Evolutionary conservation across 2,888 invertebrate species (phyloP), one percentile per base, ranked within the genome.

Genomic region (Eupithecia insigniata): DNA sequence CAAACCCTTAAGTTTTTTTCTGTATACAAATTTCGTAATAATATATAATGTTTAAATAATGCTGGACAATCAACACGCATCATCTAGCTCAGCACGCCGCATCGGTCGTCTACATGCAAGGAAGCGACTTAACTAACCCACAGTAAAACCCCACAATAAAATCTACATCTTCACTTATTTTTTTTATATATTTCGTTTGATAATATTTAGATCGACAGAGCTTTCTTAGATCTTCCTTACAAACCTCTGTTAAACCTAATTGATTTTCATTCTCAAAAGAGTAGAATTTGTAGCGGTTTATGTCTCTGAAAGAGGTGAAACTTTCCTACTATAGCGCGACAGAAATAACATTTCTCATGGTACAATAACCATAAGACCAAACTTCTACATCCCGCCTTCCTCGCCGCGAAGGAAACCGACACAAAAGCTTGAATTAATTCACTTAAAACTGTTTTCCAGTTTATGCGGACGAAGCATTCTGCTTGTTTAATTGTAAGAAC

Each of bases 401-500:
- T 69, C 74, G 76, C 77, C 66, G 64, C 69, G 69, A 70, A 65
- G 76, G 68, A 74, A 71, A 55, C 69, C 72, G 64, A 66, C 66
- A 68, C 76, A 76, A 76, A 74, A 75, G 78, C 77, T 58, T 71
- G 73, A 81, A 82, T 83, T 81, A 82, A 82, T 81, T 80, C 76
- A 75, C 74, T 78, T 82, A 80, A 75, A 78, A 80, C 76, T 73
- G 77, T 79, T 80, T 76, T 75, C 72, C 77, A 80, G 78, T 79
- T 76, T 80, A 75, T 78, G 75, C 74, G 60, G 76, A 78, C 76
- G 73, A 70, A 80, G 79, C 80, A 77, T 78, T 81, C 81, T 73
- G 71, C 76, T 73, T 71, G 75, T 73, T 81, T 82, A 82, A 84
- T 82, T 81, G 81, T 82, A 83, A 84, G 84, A 83, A 82, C 78